Percentiles rank a stretch among this genome's conserved stretches.
These are phyloP conservation scores for Rhinolophus sinicus DNA, from an alignment of 2,113 vertebrate genomes.

Conservation along the genomic window DNA sequence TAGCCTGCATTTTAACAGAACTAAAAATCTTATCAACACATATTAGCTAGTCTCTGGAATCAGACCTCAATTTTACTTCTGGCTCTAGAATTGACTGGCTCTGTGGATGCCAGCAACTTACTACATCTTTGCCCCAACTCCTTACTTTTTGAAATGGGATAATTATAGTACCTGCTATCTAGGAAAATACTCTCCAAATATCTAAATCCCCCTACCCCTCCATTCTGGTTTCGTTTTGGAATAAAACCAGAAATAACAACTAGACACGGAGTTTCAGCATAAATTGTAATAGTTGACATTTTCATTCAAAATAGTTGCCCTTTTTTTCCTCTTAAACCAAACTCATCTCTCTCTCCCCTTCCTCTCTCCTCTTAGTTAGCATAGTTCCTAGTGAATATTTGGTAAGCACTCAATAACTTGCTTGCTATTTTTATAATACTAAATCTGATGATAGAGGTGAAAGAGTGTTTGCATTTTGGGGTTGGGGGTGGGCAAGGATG, in stretches of 20 bases:
- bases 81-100: background rate
- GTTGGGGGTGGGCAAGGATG: accelerated
- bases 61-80: background rate
- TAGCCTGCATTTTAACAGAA: background rate
- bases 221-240: background rate
- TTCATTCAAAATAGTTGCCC: background rate
- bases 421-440: background rate
- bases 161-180: background rate
- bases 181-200: background rate
- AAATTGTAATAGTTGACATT: background rate
- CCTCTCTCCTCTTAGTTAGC: background rate
- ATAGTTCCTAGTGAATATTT: background rate
- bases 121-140: background rate
- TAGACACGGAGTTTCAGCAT: background rate
- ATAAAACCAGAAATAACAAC: background rate
- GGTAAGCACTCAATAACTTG: background rate
- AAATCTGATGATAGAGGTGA: background rate
- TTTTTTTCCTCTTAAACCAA: background rate
- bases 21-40: background rate
- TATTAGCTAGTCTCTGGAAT: background rate
- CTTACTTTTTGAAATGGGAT: background rate
- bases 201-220: background rate
- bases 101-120: background rate
- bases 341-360: background rate
- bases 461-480: background rate